Base-by-base conservation (phyloP, 2,797 vertebrate species). In the Pteropus rufus region DNA sequence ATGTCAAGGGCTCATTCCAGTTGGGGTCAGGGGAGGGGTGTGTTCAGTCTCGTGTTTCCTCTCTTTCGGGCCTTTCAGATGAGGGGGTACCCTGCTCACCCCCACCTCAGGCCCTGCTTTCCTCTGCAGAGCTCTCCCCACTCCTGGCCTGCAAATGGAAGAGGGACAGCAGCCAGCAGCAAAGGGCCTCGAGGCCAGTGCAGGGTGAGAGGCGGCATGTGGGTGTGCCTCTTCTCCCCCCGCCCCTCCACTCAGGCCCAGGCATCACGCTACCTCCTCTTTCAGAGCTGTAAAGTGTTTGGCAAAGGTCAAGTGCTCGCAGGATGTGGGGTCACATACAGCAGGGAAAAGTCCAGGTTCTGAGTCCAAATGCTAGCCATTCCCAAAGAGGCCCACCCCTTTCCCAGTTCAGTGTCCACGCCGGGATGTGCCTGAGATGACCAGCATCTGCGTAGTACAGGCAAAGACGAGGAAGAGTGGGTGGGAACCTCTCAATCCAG, bases 301-400 rank as follows among this genome's bases (percentile, higher is more conserved):
- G 88, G 77, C 95, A 88, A 81, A 94, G 54, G 77, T 64, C 72
- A 77, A 24, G 62, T 36, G n/a, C 73, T 67, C 69, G 73, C 21
- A 8, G 72, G 58, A 85, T 31, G 39, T 26, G 39, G 21, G 56
- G 19, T 76, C 65, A 79, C 29, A 39, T 1, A 82, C 7, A 87
- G 56, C 90, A 72, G 49, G 36, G 52, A 39, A 84, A 88, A 15
- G 29, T 65, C 87, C 64, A 23, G 41, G 49, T 54, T 64, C 64
- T 58, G 23, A 97, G 87, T 65, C 46, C 67, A 88, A 56, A 19
- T 1, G 19, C 77, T 70, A 73, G 79, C 56, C 81, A 29, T 91
- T 82, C 49, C 65, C 86, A 46, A 29, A 56, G 83, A 49, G 64
- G 36, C 21, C 89, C n/a, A 39, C 73, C 58, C 75, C 19, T 21